phyloP scores from a whole-genome alignment of 2,113 vertebrate species.

The Buteo buteo region DNA sequence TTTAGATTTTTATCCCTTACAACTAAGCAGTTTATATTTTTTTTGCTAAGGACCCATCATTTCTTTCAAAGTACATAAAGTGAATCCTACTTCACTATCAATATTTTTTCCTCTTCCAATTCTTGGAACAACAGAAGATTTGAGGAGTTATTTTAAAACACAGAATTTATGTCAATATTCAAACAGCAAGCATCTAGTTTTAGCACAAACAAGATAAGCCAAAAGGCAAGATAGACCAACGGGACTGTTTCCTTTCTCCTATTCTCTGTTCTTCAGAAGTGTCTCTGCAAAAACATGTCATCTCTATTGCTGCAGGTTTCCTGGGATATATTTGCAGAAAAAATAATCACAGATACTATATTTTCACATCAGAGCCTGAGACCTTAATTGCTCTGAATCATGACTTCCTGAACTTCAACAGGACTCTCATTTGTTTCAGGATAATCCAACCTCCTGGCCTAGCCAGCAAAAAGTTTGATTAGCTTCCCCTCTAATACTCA shows the following conservation, averaged over 20 bases:
- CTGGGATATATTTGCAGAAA: background rate
- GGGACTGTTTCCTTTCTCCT: background rate
- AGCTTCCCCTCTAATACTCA: background rate
- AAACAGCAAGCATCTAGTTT: background rate
- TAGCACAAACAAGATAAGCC: background rate
- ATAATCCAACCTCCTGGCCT: background rate
- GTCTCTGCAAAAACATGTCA: background rate
- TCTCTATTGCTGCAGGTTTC: background rate
- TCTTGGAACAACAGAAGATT: background rate
- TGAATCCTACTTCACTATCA: background rate
- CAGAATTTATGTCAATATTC: background rate
- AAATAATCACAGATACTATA: background rate
- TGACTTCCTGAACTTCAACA: conserved; percentile 28
- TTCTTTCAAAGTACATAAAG: background rate
- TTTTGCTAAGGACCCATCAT: background rate
- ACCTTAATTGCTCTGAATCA: conserved; percentile 9
- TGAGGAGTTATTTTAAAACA: background rate
- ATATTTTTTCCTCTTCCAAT: background rate
- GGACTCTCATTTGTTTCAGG: conserved; percentile 10
- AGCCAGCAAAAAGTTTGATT: background rate
- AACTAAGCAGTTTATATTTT: background rate
- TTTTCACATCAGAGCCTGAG: background rate
- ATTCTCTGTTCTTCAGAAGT: background rate
- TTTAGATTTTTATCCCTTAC: too few relatives aligned
- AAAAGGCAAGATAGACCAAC: background rate